A percentile compares a stretch with the other conserved stretches of the same genome.
Evolutionary conservation across 1,140 invertebrate species (phyloP).

Genomic region (Calephelis virginiensis): DNA sequence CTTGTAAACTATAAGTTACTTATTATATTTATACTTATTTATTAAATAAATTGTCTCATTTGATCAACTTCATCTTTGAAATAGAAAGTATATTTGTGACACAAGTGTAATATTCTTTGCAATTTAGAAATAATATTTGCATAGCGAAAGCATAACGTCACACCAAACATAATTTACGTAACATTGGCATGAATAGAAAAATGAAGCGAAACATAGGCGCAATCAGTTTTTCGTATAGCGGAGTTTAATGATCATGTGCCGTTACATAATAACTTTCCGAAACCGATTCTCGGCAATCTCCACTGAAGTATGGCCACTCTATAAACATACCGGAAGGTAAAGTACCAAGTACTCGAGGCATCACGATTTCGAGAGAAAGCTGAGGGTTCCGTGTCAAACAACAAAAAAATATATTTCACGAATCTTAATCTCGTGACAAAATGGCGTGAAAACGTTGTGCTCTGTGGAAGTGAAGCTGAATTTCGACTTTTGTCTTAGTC

Average conservation of each 20-base stretch:
- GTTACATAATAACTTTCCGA: neutral
- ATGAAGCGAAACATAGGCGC: constrained; percentile 1
- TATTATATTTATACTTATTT: no score
- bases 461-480: no score
- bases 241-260: neutral
- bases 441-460: no score
- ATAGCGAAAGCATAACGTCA: constrained; percentile 3
- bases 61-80: neutral
- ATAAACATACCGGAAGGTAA: neutral
- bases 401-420: no score
- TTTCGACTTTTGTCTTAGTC: no score
- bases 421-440: no score
- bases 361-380: constrained; percentile 6
- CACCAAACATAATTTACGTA: constrained; percentile 2
- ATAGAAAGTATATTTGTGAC: neutral
- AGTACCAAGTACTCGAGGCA: neutral
- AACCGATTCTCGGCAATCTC: neutral
- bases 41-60: no score
- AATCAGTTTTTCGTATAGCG: constrained; percentile 9
- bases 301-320: neutral
- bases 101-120: neutral
- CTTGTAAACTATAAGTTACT: no score
- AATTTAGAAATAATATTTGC: constrained; percentile 9
- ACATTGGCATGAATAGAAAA: constrained; percentile 5
- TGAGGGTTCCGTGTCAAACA: neutral